phyloP scores from a whole-genome alignment of 2,113 vertebrate species.

The Myotis lucifugus region DNA sequence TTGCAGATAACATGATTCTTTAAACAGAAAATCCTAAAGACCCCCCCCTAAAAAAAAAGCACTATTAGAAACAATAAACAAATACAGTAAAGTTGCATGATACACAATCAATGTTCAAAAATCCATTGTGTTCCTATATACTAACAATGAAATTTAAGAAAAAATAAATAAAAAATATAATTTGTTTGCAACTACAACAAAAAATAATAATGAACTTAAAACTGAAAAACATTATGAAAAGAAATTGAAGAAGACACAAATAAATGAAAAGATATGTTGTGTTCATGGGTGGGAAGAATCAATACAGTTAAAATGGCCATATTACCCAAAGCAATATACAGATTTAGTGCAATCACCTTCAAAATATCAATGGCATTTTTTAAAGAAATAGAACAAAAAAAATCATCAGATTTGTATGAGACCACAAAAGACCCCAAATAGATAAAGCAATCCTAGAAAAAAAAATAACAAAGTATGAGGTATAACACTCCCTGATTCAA shows the following conservation, averaged over 20 bases:
- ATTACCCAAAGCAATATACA: neutral
- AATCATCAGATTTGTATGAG: neutral
- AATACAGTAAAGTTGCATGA: neutral
- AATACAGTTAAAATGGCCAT: neutral
- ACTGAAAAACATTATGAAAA: neutral
- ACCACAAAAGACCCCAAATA: neutral
- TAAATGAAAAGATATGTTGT: neutral
- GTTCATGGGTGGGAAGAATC: neutral
- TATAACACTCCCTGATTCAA: neutral
- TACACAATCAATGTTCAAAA: neutral
- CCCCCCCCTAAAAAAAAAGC: neutral
- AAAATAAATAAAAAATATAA: neutral
- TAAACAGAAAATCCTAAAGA: neutral
- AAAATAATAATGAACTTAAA: neutral
- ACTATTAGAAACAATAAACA: neutral
- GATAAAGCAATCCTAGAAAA: neutral
- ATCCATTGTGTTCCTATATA: neutral
- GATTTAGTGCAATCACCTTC: neutral
- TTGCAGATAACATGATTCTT: neutral
- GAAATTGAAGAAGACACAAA: neutral
- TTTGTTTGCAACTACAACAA: neutral
- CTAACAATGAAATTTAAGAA: neutral
- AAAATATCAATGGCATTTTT: neutral
- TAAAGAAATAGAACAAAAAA: neutral
- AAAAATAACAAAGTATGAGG: neutral